phyloP scores from a whole-genome alignment of 2,888 invertebrate species.

The Alloplasta piceator region DNA sequence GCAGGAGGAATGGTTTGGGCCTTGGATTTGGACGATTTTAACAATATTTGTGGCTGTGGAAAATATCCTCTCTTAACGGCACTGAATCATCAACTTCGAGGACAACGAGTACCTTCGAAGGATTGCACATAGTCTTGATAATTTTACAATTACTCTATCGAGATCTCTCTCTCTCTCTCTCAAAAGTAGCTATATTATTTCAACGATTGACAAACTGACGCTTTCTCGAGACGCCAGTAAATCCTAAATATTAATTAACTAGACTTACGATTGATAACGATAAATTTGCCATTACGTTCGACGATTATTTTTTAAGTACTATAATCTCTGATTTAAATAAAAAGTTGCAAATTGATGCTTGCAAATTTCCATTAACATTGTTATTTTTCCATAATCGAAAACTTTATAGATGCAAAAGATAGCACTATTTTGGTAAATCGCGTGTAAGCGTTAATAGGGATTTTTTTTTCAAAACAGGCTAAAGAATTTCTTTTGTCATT shows the following conservation, averaged over 20 bases:
- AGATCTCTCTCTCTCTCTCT: slow-evolving; percentile 20
- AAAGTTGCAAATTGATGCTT: not conserved
- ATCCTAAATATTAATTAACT: slow-evolving; percentile 38
- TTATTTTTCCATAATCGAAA: too few species aligned
- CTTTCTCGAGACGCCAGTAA: slow-evolving; percentile 17
- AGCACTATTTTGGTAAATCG: too few species aligned
- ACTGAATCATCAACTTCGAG: slow-evolving; percentile 85
- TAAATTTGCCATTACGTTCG: not conserved
- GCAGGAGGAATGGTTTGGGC: slow-evolving; percentile 96
- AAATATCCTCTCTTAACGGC: slow-evolving; percentile 88
- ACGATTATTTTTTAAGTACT: too few species aligned
- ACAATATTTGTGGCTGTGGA: slow-evolving; percentile 88
- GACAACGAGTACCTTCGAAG: slow-evolving; percentile 81
- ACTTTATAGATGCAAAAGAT: too few species aligned
- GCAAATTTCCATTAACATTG: too few species aligned
- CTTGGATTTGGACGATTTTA: slow-evolving; percentile 93
- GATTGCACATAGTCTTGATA: slow-evolving; percentile 83
- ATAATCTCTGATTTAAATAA: slow-evolving; percentile 11
- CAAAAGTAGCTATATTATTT: not conserved
- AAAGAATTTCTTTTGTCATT: too few species aligned
- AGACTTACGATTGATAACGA: not conserved
- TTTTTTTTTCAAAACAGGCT: too few species aligned
- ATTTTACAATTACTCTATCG: slow-evolving; percentile 1
- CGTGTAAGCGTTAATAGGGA: too few species aligned
- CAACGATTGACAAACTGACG: slow-evolving; percentile 39